Base-by-base conservation (phyloP, 1,140 invertebrate genomes). In the Cydia splendana region DNA sequence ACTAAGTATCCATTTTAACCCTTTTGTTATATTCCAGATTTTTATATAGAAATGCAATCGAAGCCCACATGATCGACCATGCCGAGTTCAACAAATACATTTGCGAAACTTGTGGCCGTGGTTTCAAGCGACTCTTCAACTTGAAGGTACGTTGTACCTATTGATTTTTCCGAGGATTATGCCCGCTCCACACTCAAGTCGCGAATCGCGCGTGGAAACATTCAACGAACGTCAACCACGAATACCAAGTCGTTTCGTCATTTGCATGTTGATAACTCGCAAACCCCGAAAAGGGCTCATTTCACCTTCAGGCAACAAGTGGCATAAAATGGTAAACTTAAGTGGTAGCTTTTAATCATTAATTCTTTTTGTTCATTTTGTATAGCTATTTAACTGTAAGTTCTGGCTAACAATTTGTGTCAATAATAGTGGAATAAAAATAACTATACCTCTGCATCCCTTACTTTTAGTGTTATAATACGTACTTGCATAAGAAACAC, bases 101-200 rank as follows among this genome's bases (percentile, higher is more conserved):
- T 57, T 90, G 88, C 30, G 85, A 91, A 69, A 80, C 80, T 10
- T 90, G 89, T 67, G 88, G 89, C 1, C 87, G 84, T n/a, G 77
- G 74, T 5, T 90, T 90, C 69, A 85, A 81, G 65, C 82, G 85
- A 65, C 75, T 78, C 74, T 79, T 65, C 42, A 74, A 74, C 45
- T 82, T 89, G 51, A 82, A 79, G 81, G 87, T 88, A 77, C 78
- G 79, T 77, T 2, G 2, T 30, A 30, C 75, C 3, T n/a, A 53
- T 53, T 7, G 51, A n/a, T 53, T 53, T 53, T n/a, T 53, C 6
- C 51, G 15, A 53, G 6, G n/a, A 53, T 28, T 18, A 51, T 24
- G 48, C 45, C 42, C 34, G 28, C 28, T 77, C 38, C 48, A 48
- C 57, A 57, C 65, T n/a, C 51, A 7, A 53, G 45, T 53, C 4